A percentile compares a stretch with the other conserved stretches of the same genome.
Evolutionary conservation across 1,140 invertebrate species (phyloP).

Genomic region (Dinoponera quadriceps): DNA sequence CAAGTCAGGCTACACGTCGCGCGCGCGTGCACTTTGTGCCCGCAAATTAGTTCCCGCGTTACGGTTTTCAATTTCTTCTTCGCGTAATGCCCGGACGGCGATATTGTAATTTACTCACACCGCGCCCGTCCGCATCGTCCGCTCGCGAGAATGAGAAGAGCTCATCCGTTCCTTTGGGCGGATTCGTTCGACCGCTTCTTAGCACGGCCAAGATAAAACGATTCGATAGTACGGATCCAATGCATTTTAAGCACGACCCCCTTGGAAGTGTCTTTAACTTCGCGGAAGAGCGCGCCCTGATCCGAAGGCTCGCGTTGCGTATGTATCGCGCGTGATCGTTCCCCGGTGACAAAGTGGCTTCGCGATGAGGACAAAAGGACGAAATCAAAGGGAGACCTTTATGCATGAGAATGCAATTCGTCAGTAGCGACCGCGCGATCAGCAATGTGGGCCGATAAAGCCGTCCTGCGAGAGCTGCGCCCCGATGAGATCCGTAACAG

Average conservation of each 20-base stretch:
- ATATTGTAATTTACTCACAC: conserved; percentile 50
- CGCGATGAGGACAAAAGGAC: conserved; percentile 57
- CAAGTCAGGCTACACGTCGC: background rate
- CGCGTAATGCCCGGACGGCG: conserved; percentile 21
- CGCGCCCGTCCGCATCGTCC: conserved; percentile 32
- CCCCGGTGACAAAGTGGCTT: conserved; percentile 69
- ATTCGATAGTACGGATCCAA: conserved; percentile 81
- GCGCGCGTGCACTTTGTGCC: conserved; percentile 2
- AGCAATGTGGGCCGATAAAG: conserved; percentile 54
- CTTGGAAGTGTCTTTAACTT: conserved; percentile 73
- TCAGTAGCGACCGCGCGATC: conserved; percentile 59
- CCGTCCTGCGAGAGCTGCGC: background rate
- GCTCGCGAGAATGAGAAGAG: conserved; percentile 42
- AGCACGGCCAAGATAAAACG: conserved; percentile 76
- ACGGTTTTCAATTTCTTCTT: conserved; percentile 54
- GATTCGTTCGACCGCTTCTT: conserved; percentile 58
- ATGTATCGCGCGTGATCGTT: conserved; percentile 69
- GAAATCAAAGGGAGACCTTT: conserved; percentile 21
- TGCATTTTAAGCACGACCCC: conserved; percentile 83
- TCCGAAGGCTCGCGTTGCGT: conserved; percentile 13
- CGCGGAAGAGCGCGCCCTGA: conserved; percentile 67
- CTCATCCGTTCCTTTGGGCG: conserved; percentile 37
- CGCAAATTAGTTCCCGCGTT: conserved; percentile 19
- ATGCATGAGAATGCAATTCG: conserved; percentile 60
- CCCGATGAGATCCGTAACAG: background rate